Conservation (phyloP, 2,113 vertebrate species). For the Takifugu flavidus region DNA sequence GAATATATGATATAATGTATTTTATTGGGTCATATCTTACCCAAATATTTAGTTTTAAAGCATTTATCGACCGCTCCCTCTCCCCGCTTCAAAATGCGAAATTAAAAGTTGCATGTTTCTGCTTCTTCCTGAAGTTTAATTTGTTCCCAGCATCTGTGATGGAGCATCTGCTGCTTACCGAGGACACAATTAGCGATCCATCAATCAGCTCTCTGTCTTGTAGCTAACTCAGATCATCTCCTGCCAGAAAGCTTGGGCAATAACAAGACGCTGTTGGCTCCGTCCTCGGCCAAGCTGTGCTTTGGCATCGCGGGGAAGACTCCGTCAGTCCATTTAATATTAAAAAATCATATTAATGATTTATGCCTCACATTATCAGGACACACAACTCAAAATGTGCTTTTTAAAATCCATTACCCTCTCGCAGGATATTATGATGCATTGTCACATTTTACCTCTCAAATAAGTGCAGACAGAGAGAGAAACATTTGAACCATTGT, state of each 20-base stretch:
- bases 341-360: slow-evolving; percentile 21
- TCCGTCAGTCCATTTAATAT: not conserved
- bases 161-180: slow-evolving; percentile 65
- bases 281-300: slow-evolving; percentile 37
- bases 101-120: slow-evolving; percentile 27
- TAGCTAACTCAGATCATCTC: slow-evolving; percentile 38
- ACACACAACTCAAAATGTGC: slow-evolving; percentile 5
- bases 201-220: slow-evolving; percentile 55
- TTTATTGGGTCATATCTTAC: no score
- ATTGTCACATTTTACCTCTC: no score
- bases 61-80: slow-evolving; percentile 15
- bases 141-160: slow-evolving; percentile 64
- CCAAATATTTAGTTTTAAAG: not conserved
- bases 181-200: slow-evolving; percentile 66
- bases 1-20: no score
- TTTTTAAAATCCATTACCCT: not conserved
- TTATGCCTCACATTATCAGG: slow-evolving; percentile 20
- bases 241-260: slow-evolving; percentile 55
- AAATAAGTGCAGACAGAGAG: no score
- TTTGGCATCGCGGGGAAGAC: slow-evolving; percentile 23
- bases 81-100: slow-evolving; percentile 11
- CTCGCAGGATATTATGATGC: not conserved
- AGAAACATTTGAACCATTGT: no score
- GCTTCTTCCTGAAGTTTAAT: slow-evolving; percentile 47
- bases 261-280: slow-evolving; percentile 54